phyloP scores from a whole-genome alignment of 1,140 invertebrate genomes.

The Drosophila malerkotliana region DNA sequence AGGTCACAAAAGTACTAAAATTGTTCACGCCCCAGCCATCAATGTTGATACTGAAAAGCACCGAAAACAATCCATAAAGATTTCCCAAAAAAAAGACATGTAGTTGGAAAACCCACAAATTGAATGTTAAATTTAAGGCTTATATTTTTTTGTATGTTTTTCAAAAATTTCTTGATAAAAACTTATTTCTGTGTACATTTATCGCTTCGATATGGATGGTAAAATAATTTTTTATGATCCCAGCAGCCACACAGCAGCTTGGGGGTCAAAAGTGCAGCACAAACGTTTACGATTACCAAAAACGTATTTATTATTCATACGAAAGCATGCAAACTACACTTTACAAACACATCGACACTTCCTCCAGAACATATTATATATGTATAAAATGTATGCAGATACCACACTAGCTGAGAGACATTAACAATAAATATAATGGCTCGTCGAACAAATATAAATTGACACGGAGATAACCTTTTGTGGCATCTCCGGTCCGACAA shows the following conservation, averaged over 20 bases:
- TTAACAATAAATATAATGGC: slow-evolving; percentile 64
- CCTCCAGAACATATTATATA: background rate
- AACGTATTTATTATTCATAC: slow-evolving; percentile 59
- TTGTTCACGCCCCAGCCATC: slow-evolving; percentile 32
- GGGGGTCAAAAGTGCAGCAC: slow-evolving; percentile 52
- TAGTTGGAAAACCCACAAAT: too few relatives aligned
- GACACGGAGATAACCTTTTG: slow-evolving; percentile 59
- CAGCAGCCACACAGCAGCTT: slow-evolving; percentile 18
- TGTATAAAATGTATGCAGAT: background rate
- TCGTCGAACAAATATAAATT: slow-evolving; percentile 63
- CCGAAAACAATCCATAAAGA: background rate
- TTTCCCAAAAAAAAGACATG: too few relatives aligned
- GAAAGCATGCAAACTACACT: slow-evolving; percentile 55
- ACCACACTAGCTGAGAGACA: slow-evolving; percentile 21
- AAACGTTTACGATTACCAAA: slow-evolving; percentile 52
- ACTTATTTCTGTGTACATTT: slow-evolving; percentile 8
- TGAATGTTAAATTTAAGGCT: too few relatives aligned
- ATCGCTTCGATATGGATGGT: slow-evolving; percentile 19
- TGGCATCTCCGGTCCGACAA: slow-evolving; percentile 46
- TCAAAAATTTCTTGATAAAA: background rate
- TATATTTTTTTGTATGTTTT: background rate
- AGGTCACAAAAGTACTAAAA: slow-evolving; percentile 36
- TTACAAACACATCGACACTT: slow-evolving; percentile 23
- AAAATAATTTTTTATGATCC: slow-evolving; percentile 47
- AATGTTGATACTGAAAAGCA: slow-evolving; percentile 26